Evolutionary conservation across 2,888 invertebrate species (phyloP), one percentile per base, ranked within the genome.

Genomic region (Dichetophora obliterata): DNA sequence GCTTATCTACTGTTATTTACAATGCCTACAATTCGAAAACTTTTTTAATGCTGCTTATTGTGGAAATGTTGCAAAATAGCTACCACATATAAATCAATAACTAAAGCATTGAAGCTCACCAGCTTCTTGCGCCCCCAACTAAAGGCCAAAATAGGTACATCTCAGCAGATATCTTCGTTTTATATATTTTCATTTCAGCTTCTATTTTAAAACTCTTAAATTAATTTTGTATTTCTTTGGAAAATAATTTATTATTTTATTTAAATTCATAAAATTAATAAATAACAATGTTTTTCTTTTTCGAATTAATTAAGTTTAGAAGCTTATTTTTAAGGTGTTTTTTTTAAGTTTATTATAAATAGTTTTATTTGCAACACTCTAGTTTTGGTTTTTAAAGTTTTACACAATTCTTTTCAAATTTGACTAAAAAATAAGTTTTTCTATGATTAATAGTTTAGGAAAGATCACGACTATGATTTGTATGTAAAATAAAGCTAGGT

Each of bases 401-500:
- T 43, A 43, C 43, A 43, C 43, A 43, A 43, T 43, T 43, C 19
- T 19, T 54, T n/a, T 24, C 27, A 63, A 63, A 63, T 63, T 31
- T 5, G n/a, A 31, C 63, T 63, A 63, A 63, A 63, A 63, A 63
- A 63, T 34, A 63, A 63, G 34, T 63, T 34, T 63, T 31, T 63
- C 14, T 43, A 43, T 43, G 43, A 1, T 43, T 63, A 31, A 63
- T 27, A 31, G 11, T 27, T 11, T 63, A 63, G 63, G 63, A 63
- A 63, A 63, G 63, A 75, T 85, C 84, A 63, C 63, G 63, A 83
- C 85, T 84, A 83, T 79, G 78, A 77, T 82, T 78, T 84, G 43
- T 43, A 14, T 43, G 84, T 83, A 83, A 84, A 82, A 82, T 85
- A 85, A 84, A 84, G 85, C 84, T 84, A 82, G 80, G 76, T 50